Conservation (phyloP, 1,140 invertebrate genomes). For the Pseudomyrmex flavicornis region DNA sequence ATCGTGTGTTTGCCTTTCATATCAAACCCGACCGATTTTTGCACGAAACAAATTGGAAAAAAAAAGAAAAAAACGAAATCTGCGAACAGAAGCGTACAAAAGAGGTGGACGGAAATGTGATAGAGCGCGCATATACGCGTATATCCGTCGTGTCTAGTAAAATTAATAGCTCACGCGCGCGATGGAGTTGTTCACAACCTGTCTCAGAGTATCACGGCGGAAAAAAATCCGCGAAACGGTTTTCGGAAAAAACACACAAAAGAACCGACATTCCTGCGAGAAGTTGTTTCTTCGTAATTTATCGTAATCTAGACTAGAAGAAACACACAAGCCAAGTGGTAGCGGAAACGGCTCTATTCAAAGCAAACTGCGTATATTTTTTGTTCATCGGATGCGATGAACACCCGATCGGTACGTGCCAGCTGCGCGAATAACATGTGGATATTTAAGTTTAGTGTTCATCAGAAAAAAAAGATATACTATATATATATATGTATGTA, state of each 20-base stretch:
- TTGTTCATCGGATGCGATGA: conserved; percentile 60
- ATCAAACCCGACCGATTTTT: conserved; percentile 35
- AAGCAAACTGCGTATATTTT: conserved; percentile 6
- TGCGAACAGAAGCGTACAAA: neutral
- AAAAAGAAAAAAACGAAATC: conserved; percentile 27
- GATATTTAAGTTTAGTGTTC: conserved; percentile 34
- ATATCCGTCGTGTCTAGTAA: too few species aligned
- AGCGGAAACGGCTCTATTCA: conserved; percentile 47
- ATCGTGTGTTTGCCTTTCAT: conserved; percentile 38
- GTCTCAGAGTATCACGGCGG: neutral
- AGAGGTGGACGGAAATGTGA: conserved; percentile 12
- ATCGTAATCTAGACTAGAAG: conserved; percentile 50
- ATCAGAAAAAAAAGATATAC: neutral
- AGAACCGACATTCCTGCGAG: conserved; percentile 62
- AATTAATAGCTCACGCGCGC: neutral
- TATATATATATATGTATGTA: too few species aligned
- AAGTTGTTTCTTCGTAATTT: conserved; percentile 66
- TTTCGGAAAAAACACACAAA: conserved; percentile 20
- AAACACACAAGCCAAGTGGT: conserved; percentile 26
- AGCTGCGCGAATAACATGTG: conserved; percentile 47
- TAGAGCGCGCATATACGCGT: too few species aligned
- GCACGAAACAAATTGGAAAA: conserved; percentile 31
- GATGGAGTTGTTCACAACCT: conserved; percentile 59
- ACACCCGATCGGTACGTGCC: conserved; percentile 23
- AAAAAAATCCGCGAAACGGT: conserved; percentile 64